phyloP scores from a whole-genome alignment of 92 coral and sea anemone genomes.

The Bergia sp. region DNA sequence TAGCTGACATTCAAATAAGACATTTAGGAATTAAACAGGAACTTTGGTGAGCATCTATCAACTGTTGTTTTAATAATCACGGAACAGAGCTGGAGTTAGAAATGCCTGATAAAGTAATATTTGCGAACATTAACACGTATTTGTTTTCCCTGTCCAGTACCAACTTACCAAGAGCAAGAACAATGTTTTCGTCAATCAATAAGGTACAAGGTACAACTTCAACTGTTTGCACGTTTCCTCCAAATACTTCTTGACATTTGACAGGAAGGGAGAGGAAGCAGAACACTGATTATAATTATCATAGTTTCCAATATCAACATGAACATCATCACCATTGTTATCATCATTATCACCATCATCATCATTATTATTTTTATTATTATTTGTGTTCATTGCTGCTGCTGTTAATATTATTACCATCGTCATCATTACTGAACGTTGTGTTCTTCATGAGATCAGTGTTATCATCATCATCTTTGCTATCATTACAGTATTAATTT shows the following conservation, averaged over 20 bases:
- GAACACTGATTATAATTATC: no score
- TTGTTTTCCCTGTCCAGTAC: slow-evolving; percentile 50
- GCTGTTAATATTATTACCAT: no score
- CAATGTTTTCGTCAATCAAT: slow-evolving; percentile 81
- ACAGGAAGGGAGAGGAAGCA: no score
- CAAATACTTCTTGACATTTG: no score
- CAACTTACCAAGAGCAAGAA: slow-evolving; percentile 90
- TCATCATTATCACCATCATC: not conserved
- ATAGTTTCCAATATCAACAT: no score
- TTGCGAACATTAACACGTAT: not conserved
- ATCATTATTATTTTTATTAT: not conserved
- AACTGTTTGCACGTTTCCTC: not conserved
- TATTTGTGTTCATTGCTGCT: no score
- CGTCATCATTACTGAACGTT: no score
- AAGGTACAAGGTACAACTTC: slow-evolving; percentile 53
- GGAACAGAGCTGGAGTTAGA: no score
- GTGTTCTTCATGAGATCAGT: no score
- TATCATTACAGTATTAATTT: no score
- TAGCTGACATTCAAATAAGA: slow-evolving; percentile 92
- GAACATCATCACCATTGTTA: not conserved
- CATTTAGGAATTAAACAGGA: slow-evolving; percentile 88
- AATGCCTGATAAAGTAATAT: not conserved
- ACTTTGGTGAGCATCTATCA: slow-evolving; percentile 66
- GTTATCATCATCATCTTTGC: no score
- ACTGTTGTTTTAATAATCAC: no score